phyloP scores from a whole-genome alignment of 1,140 invertebrate genomes.

The Papilio dardanus region DNA sequence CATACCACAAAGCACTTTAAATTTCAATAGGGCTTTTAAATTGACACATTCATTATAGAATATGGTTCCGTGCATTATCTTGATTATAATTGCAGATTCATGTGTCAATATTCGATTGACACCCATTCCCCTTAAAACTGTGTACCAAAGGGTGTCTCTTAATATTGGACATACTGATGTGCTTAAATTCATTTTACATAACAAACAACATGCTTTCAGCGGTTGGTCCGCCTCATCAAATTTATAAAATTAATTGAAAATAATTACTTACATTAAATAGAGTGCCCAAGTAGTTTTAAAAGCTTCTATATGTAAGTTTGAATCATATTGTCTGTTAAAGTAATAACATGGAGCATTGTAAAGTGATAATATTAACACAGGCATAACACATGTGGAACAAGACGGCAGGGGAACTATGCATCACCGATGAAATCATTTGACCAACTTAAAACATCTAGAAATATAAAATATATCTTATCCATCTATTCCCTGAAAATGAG shows the following conservation, averaged over 20 bases:
- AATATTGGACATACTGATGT: neutral
- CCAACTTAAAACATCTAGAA: too few species aligned
- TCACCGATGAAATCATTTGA: neutral
- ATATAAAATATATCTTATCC: too few species aligned
- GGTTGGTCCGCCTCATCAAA: neutral
- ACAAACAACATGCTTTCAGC: neutral
- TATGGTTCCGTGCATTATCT: neutral
- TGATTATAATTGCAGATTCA: neutral
- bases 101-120: neutral
- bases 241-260: conserved; percentile 15
- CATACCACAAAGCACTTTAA: neutral
- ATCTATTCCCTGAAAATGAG: too few species aligned
- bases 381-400: neutral
- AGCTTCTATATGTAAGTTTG: neutral
- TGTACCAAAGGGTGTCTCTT: neutral
- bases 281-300: neutral
- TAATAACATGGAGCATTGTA: neutral
- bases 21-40: conserved; percentile 3
- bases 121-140: neutral
- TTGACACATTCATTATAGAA: neutral
- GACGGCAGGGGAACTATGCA: neutral
- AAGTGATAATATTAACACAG: neutral
- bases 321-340: neutral
- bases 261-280: neutral
- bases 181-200: neutral